Percentiles rank a stretch among this genome's conserved stretches.
Conservation (phyloP, 2,113 vertebrate genomes). For the Blennius ocellaris region DNA sequence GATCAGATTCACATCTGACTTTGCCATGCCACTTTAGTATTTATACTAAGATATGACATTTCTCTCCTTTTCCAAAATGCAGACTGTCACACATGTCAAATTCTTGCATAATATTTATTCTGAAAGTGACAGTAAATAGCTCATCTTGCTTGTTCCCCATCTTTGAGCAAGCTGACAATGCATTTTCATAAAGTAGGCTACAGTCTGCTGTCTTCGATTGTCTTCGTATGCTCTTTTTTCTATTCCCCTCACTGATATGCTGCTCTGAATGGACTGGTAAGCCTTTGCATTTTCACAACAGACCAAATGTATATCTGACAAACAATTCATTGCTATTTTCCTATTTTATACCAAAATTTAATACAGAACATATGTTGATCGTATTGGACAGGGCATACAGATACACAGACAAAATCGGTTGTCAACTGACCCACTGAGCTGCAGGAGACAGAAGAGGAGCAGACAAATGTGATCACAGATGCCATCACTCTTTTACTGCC, state of each 20-base stretch:
- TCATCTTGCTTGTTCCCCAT: slow-evolving; percentile 24
- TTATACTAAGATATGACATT: slow-evolving; percentile 13
- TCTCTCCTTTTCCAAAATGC: slow-evolving; percentile 15
- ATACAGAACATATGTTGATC: not conserved
- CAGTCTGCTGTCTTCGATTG: not conserved
- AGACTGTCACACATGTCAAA: slow-evolving; percentile 21
- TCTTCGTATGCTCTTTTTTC: not conserved
- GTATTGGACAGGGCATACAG: not conserved
- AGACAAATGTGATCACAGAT: slow-evolving; percentile 56
- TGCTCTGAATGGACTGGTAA: slow-evolving; percentile 2
- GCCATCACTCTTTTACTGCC: slow-evolving; percentile 50
- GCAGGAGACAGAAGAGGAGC: slow-evolving; percentile 45
- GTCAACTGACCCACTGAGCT: slow-evolving; percentile 45
- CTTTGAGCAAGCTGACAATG: slow-evolving; percentile 18
- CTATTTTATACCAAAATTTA: slow-evolving; percentile 16
- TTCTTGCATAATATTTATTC: slow-evolving; percentile 21
- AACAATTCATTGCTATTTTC: not conserved
- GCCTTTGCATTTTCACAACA: slow-evolving; percentile 1
- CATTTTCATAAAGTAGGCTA: slow-evolving; percentile 32
- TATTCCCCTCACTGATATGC: not conserved
- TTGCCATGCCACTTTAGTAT: slow-evolving; percentile 21
- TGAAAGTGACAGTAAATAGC: slow-evolving; percentile 32
- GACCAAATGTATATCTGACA: not conserved
- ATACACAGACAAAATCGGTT: slow-evolving; percentile 11
- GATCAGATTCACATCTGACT: slow-evolving; percentile 25